Conservation (phyloP, 2,888 invertebrate genomes). For the Calephelis perditalis region DNA sequence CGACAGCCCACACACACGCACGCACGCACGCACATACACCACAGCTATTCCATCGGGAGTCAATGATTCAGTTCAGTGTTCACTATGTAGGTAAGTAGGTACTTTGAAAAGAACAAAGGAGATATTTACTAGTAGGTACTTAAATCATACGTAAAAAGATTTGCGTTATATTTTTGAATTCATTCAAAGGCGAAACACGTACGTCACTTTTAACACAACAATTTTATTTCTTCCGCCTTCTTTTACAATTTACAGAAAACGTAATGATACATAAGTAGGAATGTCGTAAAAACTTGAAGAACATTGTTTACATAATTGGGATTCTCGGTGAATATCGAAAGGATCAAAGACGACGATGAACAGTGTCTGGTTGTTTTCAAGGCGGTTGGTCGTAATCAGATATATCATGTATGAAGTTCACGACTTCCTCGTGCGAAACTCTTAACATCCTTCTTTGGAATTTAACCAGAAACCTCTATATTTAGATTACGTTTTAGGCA, state of each 20-base stretch:
- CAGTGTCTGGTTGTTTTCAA: constrained; percentile 57
- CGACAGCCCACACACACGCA: too few species aligned
- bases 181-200: not conserved
- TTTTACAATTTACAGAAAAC: not conserved
- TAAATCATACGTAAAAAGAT: too few species aligned
- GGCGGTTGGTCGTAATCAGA: constrained; percentile 56
- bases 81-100: too few species aligned
- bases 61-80: too few species aligned
- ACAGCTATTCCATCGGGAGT: too few species aligned
- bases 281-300: constrained; percentile 8
- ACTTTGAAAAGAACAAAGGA: too few species aligned
- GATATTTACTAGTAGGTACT: too few species aligned
- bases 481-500: constrained; percentile 32
- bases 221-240: not conserved
- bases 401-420: constrained; percentile 52
- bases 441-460: constrained; percentile 40
- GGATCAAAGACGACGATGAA: constrained; percentile 56
- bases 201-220: not conserved
- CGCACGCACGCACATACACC: too few species aligned
- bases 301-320: constrained; percentile 43
- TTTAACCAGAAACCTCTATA: constrained; percentile 34
- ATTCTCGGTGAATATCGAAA: constrained; percentile 39
- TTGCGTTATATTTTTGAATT: too few species aligned
- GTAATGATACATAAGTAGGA: constrained; percentile 9
- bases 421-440: constrained; percentile 50